phyloP scores from a whole-genome alignment of 2,113 vertebrate species.

The Turnix velox region DNA sequence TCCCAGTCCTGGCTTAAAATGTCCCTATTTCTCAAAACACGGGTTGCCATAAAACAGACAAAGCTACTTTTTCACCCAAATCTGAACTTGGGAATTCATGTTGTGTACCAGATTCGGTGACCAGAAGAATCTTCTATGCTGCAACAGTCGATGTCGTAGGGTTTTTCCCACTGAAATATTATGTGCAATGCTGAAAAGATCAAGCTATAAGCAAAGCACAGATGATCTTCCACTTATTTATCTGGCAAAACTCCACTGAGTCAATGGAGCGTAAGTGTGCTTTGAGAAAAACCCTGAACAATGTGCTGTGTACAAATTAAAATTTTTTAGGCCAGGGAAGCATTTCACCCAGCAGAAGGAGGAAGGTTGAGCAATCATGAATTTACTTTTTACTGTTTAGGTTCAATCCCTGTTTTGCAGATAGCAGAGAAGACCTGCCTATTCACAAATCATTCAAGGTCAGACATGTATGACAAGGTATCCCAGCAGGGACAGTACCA shows the following conservation, averaged over 20 bases:
- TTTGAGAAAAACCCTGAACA: not conserved
- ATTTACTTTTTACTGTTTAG: not conserved
- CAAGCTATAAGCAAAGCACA: not conserved
- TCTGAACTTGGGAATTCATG: not conserved
- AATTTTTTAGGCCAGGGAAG: not conserved
- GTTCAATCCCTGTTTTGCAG: not conserved
- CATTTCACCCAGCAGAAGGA: not conserved
- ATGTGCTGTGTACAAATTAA: not conserved
- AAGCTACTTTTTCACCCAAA: not conserved
- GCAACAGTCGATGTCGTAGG: not conserved
- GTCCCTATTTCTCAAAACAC: not conserved
- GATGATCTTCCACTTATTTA: not conserved
- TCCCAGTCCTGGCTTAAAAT: not conserved
- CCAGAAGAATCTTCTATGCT: not conserved
- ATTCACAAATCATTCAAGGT: not conserved
- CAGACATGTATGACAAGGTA: fast-evolving
- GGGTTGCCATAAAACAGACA: not conserved
- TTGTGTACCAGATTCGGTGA: not conserved
- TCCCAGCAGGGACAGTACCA: not conserved
- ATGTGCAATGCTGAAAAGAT: not conserved
- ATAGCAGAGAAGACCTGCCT: not conserved
- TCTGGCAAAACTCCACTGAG: not conserved
- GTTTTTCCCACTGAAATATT: not conserved
- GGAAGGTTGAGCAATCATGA: not conserved
- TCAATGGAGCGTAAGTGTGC: not conserved